Percentiles rank a stretch among this genome's conserved stretches.
phyloP scores from a whole-genome alignment of 2,888 invertebrate genomes.

The Hydrotaea diabolus region DNA sequence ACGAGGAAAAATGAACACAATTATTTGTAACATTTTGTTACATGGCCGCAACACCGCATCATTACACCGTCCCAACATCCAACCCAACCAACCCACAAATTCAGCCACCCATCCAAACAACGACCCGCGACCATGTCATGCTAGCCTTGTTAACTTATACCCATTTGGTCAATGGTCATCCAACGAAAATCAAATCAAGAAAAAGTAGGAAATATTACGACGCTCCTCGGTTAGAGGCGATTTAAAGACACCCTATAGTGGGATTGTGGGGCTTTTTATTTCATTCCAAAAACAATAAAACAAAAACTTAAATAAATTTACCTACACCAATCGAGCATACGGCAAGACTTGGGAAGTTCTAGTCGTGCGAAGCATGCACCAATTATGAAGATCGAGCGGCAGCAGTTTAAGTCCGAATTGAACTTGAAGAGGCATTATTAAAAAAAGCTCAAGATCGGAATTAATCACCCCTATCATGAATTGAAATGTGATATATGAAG shows the following conservation, averaged over 20 bases:
- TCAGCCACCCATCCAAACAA: neutral
- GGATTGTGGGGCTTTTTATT: too few relatives aligned
- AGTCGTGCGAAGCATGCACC: too few relatives aligned
- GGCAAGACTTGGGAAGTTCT: too few relatives aligned
- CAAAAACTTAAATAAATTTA: neutral
- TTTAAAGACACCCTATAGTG: neutral
- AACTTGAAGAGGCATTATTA: too few relatives aligned
- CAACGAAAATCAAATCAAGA: neutral
- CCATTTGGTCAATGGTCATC: neutral
- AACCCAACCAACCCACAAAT: neutral
- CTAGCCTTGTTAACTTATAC: neutral
- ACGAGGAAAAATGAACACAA: conserved; percentile 17
- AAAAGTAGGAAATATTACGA: neutral
- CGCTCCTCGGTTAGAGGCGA: neutral
- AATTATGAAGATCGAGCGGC: too few relatives aligned
- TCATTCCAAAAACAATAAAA: too few relatives aligned
- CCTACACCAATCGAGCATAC: too few relatives aligned
- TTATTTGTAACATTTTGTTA: conserved; percentile 30
- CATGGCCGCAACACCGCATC: neutral
- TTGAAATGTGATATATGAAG: too few relatives aligned
- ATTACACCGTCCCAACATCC: neutral
- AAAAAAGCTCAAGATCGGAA: too few relatives aligned
- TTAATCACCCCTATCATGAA: too few relatives aligned
- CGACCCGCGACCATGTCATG: neutral
- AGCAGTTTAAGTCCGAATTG: too few relatives aligned